A percentile compares a stretch with the other conserved stretches of the same genome.
These are phyloP conservation scores for Nycticorax nycticorax DNA, from an alignment of 2,113 vertebrate species.

Conservation along the genomic window DNA sequence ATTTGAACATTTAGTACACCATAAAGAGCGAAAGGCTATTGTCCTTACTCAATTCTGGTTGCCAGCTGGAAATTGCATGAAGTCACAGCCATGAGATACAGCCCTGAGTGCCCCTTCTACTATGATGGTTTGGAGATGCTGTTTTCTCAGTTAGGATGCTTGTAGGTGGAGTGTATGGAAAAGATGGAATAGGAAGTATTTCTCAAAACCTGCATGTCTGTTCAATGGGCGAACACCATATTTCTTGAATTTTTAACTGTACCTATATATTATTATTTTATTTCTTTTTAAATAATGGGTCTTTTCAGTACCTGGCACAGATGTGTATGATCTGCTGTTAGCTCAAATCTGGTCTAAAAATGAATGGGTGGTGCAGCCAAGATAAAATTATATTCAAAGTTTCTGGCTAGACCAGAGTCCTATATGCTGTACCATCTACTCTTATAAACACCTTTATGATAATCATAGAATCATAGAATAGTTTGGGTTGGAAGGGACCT, in stretches of 20 bases:
- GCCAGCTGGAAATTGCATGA: not conserved
- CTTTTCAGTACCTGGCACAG: not conserved
- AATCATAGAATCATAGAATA: too few species aligned
- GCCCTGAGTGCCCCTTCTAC: not conserved
- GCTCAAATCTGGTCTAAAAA: not conserved
- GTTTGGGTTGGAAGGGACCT: too few species aligned
- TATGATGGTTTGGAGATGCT: not conserved
- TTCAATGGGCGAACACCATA: not conserved
- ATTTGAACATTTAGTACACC: not conserved
- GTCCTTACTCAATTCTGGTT: not conserved
- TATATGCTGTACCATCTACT: not conserved
- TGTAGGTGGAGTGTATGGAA: not conserved
- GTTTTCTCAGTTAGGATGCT: not conserved
- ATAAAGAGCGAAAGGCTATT: not conserved
- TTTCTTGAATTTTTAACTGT: not conserved
- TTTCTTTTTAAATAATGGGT: not conserved
- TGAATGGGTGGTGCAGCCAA: not conserved
- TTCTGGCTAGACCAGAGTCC: not conserved
- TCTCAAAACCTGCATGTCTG: not conserved
- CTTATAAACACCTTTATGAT: not conserved
- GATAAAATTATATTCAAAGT: not conserved
- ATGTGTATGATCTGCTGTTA: not conserved
- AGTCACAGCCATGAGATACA: rapidly evolving
- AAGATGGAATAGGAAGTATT: not conserved
- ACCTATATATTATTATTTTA: rapidly evolving